phyloP scores from a whole-genome alignment of 1,140 invertebrate genomes.

The Meloidogyne chitwoodi region DNA sequence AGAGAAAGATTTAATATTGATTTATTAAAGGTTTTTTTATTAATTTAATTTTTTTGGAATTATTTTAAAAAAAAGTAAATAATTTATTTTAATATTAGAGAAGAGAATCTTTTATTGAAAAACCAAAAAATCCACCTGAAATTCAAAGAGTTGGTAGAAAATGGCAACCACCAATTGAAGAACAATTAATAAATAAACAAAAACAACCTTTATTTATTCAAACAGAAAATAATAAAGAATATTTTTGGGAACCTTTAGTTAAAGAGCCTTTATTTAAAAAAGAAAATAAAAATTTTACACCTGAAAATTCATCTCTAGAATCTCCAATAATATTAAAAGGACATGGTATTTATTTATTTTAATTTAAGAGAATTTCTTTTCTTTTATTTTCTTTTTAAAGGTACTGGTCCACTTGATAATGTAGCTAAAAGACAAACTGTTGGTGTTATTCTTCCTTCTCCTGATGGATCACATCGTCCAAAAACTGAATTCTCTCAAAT shows the following conservation, averaged over 20 bases:
- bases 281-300: slow-evolving; percentile 55
- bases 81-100: slow-evolving; percentile 17
- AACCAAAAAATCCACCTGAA: slow-evolving; percentile 39
- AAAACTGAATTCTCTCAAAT: slow-evolving; percentile 47
- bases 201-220: not conserved
- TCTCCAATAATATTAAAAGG: slow-evolving; percentile 42
- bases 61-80: not conserved
- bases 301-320: slow-evolving; percentile 49
- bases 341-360: not conserved
- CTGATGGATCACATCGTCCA: slow-evolving; percentile 57
- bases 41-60: not conserved
- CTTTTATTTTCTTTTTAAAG: not conserved
- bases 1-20: slow-evolving; percentile 54
- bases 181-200: slow-evolving; percentile 28
- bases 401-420: slow-evolving; percentile 47
- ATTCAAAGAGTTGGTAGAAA: slow-evolving; percentile 44
- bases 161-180: slow-evolving; percentile 57
- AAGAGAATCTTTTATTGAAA: slow-evolving; percentile 55
- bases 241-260: slow-evolving; percentile 51
- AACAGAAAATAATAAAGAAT: slow-evolving; percentile 27
- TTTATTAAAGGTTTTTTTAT: slow-evolving; percentile 28
- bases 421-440: slow-evolving; percentile 50
- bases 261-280: slow-evolving; percentile 45
- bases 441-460: slow-evolving; percentile 47
- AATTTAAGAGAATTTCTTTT: not conserved